Evolutionary conservation across 2,113 vertebrate genomes (phyloP), one percentile per base, ranked within the genome.

Genomic region (Sorex araneus): DNA sequence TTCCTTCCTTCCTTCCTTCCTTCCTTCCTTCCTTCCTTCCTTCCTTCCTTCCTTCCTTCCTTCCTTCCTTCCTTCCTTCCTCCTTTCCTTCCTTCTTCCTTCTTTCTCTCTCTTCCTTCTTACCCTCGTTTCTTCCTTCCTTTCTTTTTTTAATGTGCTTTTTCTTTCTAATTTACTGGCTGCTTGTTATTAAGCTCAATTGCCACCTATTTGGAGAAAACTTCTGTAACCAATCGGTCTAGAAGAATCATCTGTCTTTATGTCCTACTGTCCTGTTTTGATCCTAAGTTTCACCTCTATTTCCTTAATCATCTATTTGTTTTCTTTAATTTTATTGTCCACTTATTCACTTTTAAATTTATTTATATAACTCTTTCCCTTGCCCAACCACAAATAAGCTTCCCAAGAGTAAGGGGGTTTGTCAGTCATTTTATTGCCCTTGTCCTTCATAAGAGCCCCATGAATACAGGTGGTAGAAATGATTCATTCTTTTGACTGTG

Each of bases 401-500:
- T 85, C 86, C 25, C 36, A 64, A 79, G 30, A 82, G 12, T 32
- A 28, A 73, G 15, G 8, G 47, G 45, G 6, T 6, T 60, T 69
- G 67, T 27, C 7, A 12, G 3, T 67, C 27, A 30, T 66, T 27
- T 57, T 19, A 40, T 25, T 18, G 0, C 25, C 9, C 32, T 19
- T 45, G 34, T 32, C 32, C n/a, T n/a, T 23, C 18, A 21, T 12
- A 45, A 71, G 76, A 76, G 23, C 47, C 74, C 43, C 79, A 34
- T 54, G 79, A 80, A 64, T 84, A 23, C 4, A 54, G 9, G 5
- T 50, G 25, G 16, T 47, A 45, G 30, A 74, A 67, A 54, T 71
- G 19, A 75, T 75, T 93, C 67, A 87, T 66, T 54, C 32, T 75
- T 76, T 84, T 86, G 73, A 16, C 63, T 54, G 23, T 43, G 28